Evolutionary conservation across 2,797 vertebrate genomes (phyloP).

Genomic region (Micropoecilia bifurca): DNA sequence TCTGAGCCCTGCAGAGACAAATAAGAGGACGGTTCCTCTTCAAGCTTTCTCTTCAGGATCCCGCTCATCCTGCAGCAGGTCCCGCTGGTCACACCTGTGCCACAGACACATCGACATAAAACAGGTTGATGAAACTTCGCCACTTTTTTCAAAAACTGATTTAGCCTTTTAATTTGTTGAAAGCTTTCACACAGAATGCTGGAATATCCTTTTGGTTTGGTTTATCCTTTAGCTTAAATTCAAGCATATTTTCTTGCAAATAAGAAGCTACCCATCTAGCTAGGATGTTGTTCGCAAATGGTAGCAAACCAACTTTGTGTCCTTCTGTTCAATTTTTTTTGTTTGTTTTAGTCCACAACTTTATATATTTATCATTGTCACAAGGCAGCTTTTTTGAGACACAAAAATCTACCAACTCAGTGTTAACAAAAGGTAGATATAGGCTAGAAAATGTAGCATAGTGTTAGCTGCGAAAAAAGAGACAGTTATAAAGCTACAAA

Average conservation of each 20-base stretch:
- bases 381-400: not conserved
- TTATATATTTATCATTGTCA: not conserved
- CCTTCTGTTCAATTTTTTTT: not conserved
- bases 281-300: not conserved
- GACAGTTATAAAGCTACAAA: not conserved
- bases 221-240: not conserved
- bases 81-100: constrained; percentile 46
- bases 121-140: not conserved
- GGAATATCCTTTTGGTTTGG: not conserved
- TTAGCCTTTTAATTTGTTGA: not conserved
- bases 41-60: constrained; percentile 90
- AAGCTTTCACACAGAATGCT: not conserved
- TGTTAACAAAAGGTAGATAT: not conserved
- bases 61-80: constrained; percentile 82
- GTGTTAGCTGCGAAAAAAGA: not conserved
- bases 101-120: not conserved
- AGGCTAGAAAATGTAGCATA: not conserved
- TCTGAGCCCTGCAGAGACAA: constrained; percentile 87
- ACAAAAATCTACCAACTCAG: not conserved
- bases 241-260: not conserved
- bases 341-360: not conserved
- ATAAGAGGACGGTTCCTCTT: constrained; percentile 88
- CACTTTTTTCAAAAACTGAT: not conserved
- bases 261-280: not conserved
- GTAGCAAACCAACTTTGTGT: not conserved